Percentiles rank a stretch among this genome's conserved stretches.
These are phyloP conservation scores for Aethina tumida DNA, from an alignment of 1,140 invertebrate species.

Conservation along the genomic window DNA sequence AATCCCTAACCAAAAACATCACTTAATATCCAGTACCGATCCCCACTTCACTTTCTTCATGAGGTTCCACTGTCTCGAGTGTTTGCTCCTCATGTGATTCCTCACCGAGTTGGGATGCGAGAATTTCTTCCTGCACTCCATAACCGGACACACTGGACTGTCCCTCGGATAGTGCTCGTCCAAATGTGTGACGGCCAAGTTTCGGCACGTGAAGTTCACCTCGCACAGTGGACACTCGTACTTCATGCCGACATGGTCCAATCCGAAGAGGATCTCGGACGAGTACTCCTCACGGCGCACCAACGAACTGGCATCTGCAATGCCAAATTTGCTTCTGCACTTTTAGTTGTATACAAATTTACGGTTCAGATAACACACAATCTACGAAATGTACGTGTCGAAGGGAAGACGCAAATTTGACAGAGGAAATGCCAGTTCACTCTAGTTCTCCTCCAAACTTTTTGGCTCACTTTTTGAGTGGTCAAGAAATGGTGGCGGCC, in stretches of 20 bases:
- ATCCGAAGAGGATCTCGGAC: no score
- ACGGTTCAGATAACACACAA: no score
- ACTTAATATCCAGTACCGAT: no score
- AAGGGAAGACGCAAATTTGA: no score
- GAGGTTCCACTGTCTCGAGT: slow-evolving; percentile 64
- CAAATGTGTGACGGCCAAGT: slow-evolving; percentile 58
- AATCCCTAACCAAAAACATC: no score
- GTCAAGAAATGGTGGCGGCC: no score
- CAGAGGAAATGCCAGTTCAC: no score
- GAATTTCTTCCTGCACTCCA: slow-evolving; percentile 60
- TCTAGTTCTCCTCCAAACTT: no score
- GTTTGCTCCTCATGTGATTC: slow-evolving; percentile 75
- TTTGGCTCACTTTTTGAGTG: no score
- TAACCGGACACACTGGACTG: slow-evolving; percentile 66
- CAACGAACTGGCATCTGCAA: slow-evolving; percentile 35
- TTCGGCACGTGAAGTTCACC: slow-evolving; percentile 49
- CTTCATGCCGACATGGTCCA: slow-evolving; percentile 24
- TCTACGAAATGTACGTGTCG: no score
- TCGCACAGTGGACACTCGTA: slow-evolving; percentile 63
- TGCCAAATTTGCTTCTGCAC: slow-evolving; percentile 31
- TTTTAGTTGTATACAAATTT: slow-evolving; percentile 19
- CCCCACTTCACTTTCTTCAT: slow-evolving; percentile 74
- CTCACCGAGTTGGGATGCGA: slow-evolving; percentile 72
- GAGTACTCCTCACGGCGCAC: slow-evolving; percentile 7
- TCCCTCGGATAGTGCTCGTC: slow-evolving; percentile 73